A percentile compares a stretch with the other conserved stretches of the same genome.
These are phyloP conservation scores for Brachionus asplanchnoidis DNA, from an alignment of 1,140 invertebrate genomes.

Conservation along the genomic window DNA sequence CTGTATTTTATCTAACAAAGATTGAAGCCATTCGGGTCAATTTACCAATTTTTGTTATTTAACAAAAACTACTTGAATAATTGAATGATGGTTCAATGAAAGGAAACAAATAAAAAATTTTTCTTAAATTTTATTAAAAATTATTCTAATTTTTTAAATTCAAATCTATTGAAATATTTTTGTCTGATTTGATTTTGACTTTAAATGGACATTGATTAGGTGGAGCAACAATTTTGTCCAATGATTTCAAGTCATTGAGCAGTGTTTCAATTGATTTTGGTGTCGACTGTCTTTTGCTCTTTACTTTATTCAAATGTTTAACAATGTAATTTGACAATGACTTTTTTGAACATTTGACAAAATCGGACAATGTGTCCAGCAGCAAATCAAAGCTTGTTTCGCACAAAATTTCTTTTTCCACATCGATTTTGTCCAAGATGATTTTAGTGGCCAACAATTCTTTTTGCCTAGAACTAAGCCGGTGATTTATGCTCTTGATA, in stretches of 20 bases:
- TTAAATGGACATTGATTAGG: conserved; percentile 25
- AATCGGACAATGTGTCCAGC: background rate
- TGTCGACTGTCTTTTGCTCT: background rate
- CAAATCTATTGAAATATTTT: background rate
- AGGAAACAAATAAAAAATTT: too few relatives aligned
- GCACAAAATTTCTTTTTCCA: background rate
- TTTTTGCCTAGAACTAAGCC: conserved; percentile 32
- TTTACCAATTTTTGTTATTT: too few relatives aligned
- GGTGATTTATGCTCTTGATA: background rate
- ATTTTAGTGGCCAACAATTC: conserved; percentile 9
- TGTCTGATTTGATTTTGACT: background rate
- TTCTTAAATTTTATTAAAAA: too few relatives aligned
- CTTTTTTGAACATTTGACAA: conserved; percentile 36
- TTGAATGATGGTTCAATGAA: too few relatives aligned
- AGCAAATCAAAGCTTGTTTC: background rate
- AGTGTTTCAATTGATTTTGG: background rate
- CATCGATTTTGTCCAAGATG: background rate
- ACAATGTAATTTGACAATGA: conserved; percentile 10
- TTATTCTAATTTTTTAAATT: background rate
- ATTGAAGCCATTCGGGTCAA: too few relatives aligned
- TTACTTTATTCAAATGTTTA: conserved; percentile 7
- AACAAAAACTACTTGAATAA: too few relatives aligned
- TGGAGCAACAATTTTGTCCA: conserved; percentile 18
- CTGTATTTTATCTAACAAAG: too few relatives aligned
- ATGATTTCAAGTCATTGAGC: conserved; percentile 9